A percentile compares a stretch with the other conserved stretches of the same genome.
Conservation (phyloP, 2,797 vertebrate genomes). For the Esox lucius region DNA sequence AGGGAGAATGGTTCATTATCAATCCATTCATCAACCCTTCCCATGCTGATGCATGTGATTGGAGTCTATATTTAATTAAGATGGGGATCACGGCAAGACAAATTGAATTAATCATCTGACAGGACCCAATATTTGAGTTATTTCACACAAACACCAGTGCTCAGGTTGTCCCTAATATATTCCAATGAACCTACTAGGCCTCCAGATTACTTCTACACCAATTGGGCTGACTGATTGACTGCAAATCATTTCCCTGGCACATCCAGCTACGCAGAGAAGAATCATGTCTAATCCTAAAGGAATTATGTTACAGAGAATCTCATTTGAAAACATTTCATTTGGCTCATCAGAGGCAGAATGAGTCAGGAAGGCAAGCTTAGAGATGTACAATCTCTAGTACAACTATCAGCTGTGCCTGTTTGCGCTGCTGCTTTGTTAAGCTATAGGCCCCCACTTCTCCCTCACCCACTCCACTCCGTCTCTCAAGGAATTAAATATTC, state of each 20-base stretch:
- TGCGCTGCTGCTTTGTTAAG: no score
- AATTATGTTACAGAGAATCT: conserved; percentile 36
- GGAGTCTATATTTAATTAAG: not conserved
- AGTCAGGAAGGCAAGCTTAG: not conserved
- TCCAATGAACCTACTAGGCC: not conserved
- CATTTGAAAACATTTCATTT: conserved; percentile 45
- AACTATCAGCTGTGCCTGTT: conserved; percentile 8
- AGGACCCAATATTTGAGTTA: conserved; percentile 2
- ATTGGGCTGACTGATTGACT: not conserved
- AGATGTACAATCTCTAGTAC: conserved; percentile 5
- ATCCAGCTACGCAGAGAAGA: not conserved
- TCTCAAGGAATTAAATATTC: conserved; percentile 62
- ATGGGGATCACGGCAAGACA: not conserved
- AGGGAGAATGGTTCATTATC: not conserved
- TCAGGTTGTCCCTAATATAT: not conserved
- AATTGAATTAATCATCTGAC: not conserved
- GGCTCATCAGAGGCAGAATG: conserved; percentile 9
- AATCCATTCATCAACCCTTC: not conserved
- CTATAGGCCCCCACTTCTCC: conserved; percentile 7
- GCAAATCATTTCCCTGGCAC: not conserved
- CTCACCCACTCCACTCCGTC: conserved; percentile 34
- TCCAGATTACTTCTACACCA: not conserved
- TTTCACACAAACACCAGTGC: not conserved
- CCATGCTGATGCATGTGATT: not conserved
- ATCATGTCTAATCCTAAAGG: conserved; percentile 18